phyloP scores from a whole-genome alignment of 2,888 invertebrate species.

The Cryptophagus acutangulus region DNA sequence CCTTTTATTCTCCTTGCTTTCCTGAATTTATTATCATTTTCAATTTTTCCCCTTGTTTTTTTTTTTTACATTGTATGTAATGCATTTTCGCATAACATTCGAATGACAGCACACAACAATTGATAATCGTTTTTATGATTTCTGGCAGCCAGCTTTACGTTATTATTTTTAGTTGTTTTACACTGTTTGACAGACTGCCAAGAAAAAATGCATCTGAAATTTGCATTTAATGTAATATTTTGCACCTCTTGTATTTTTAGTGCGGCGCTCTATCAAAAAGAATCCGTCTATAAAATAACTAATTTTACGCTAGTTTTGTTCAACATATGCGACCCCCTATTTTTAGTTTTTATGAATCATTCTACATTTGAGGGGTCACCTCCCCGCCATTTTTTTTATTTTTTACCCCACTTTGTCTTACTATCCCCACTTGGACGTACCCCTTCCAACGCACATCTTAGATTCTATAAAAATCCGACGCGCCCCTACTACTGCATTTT shows the following conservation, averaged over 20 bases:
- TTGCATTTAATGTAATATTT: slow-evolving; percentile 1
- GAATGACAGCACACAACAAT: slow-evolving; percentile 1
- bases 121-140: not conserved
- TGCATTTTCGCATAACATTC: not conserved
- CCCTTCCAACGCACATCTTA: slow-evolving; percentile 29
- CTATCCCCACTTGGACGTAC: slow-evolving; percentile 18
- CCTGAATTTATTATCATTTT: not conserved
- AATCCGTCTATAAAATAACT: no score
- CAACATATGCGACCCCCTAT: no score
- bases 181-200: slow-evolving; percentile 28
- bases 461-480: slow-evolving; percentile 28
- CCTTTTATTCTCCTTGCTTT: not conserved
- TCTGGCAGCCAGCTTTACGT: slow-evolving; percentile 9
- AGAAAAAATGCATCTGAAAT: slow-evolving; percentile 26
- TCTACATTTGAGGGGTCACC: slow-evolving; percentile 9
- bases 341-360: slow-evolving; percentile 29
- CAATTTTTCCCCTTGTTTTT: not conserved
- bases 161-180: slow-evolving; percentile 30
- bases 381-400: slow-evolving; percentile 26
- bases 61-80: not conserved
- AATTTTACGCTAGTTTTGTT: no score
- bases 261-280: no score
- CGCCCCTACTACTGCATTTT: slow-evolving; percentile 32
- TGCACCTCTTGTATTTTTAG: slow-evolving; percentile 3
- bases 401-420: slow-evolving; percentile 17